Evolutionary conservation across 2,888 invertebrate genomes (phyloP).

Genomic region (Erynnis tages): DNA sequence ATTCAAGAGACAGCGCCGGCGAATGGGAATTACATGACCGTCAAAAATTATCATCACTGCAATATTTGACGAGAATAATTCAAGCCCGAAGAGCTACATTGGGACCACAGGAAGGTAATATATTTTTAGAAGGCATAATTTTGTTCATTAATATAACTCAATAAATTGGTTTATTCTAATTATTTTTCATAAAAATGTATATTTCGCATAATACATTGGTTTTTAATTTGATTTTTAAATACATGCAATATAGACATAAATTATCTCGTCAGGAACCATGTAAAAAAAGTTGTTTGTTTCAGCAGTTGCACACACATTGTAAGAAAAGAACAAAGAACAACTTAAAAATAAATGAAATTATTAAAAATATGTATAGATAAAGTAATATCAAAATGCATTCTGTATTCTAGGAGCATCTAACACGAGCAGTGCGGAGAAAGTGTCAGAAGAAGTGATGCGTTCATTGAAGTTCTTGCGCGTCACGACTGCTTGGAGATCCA

Average conservation of each 20-base stretch:
- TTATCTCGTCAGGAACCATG: too few species aligned
- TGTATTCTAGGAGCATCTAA: slow-evolving; percentile 45
- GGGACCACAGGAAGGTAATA: slow-evolving; percentile 73
- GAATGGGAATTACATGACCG: slow-evolving; percentile 91
- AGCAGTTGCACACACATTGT: too few species aligned
- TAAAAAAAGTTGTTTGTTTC: too few species aligned
- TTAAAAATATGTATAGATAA: not conserved
- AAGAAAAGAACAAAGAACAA: too few species aligned
- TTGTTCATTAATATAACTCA: too few species aligned
- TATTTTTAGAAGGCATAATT: too few species aligned
- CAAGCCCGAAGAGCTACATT: slow-evolving; percentile 80
- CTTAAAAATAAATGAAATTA: too few species aligned
- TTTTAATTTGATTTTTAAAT: too few species aligned
- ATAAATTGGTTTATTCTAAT: too few species aligned
- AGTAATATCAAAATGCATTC: not conserved
- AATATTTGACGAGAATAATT: slow-evolving; percentile 89
- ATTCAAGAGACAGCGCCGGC: slow-evolving; percentile 92
- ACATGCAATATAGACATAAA: too few species aligned
- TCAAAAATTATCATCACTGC: slow-evolving; percentile 91
- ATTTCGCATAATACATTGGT: too few species aligned
- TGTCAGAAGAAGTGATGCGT: slow-evolving; percentile 67
- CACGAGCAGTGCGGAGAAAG: slow-evolving; percentile 52
- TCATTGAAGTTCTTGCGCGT: slow-evolving; percentile 67
- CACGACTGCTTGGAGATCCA: slow-evolving; percentile 67
- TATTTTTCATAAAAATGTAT: too few species aligned